Conservation (phyloP, 1,140 invertebrate genomes). For the Leguminivora glycinivorella region DNA sequence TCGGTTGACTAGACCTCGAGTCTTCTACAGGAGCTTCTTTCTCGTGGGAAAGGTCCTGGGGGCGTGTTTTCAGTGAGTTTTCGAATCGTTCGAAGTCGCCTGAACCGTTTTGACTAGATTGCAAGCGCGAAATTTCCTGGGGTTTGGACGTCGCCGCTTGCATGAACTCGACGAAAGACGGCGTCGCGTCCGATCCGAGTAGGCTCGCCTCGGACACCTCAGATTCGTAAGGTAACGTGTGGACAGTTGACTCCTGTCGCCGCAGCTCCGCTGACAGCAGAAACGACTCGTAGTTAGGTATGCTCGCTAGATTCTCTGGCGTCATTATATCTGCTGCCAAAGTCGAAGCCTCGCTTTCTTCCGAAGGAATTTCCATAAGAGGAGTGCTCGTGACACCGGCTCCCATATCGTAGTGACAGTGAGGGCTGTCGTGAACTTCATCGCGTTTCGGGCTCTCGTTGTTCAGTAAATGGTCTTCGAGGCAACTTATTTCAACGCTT, state of each 20-base stretch:
- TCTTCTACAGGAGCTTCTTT: not conserved
- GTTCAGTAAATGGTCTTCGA: constrained; percentile 49
- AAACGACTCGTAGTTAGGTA: constrained; percentile 61
- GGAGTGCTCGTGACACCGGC: constrained; percentile 62
- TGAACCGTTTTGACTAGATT: constrained; percentile 59
- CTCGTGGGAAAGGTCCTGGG: constrained; percentile 56
- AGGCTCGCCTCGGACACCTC: not conserved
- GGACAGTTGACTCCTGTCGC: constrained; percentile 55
- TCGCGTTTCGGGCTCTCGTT: constrained; percentile 28
- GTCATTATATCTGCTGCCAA: constrained; percentile 39
- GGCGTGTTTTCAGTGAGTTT: constrained; percentile 52
- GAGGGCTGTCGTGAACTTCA: constrained; percentile 36
- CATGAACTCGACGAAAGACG: constrained; percentile 65
- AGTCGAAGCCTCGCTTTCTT: constrained; percentile 43
- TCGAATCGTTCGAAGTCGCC: constrained; percentile 63
- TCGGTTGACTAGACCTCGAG: constrained; percentile 3
- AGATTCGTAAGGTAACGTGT: not conserved
- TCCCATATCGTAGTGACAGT: constrained; percentile 51
- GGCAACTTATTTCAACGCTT: constrained; percentile 63
- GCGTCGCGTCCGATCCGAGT: constrained; percentile 33
- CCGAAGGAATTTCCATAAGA: constrained; percentile 37
- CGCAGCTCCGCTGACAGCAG: constrained; percentile 61
- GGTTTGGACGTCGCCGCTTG: constrained; percentile 58
- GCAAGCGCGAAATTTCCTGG: constrained; percentile 56
- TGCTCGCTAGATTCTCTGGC: constrained; percentile 35